Base-by-base conservation (phyloP, 2,888 invertebrate genomes). In the Cistogaster globosa region DNA sequence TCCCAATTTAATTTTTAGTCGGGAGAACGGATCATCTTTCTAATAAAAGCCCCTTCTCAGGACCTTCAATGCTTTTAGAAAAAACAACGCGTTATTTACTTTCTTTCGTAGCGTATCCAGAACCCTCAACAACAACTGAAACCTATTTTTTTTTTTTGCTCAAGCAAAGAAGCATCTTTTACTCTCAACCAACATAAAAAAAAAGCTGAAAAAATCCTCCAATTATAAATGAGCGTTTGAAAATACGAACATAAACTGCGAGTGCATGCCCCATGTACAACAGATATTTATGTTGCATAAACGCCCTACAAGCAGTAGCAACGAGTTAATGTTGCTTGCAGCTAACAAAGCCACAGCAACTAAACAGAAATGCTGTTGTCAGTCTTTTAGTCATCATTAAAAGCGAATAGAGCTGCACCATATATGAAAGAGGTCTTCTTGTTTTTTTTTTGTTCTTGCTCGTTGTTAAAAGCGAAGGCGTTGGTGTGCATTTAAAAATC, bases 251-350 rank as follows among this genome's bases (percentile, higher is more conserved):
- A 53, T 22, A 14, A 62, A 36, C 62, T 58, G 53, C 74, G 48
- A 58, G 18, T 69, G 69, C 68, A 67, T 67, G 67, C 67, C 42
- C 57, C 45, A 68, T 63, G 22, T 65, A 72, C 71, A 81, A 74
- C 82, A 51, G 74, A 85, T 82, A 85, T 85, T 85, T 82, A 85
- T 85, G 85, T 85, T 82, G 85, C 69, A 82, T 79, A 82, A 75
- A 85, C 85, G 85, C 85, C 85, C 85, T 82, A 85, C 57, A 75
- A 85, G 85, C 85, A 85, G 85, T 85, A 85, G 85, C 85, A 85
- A 85, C 85, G 78, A 85, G 82, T 85, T 75, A 79, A 74, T 55
- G 75, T 79, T 82, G 82, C 85, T 85, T 65, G 60, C 63, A 85
- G 85, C 85, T 82, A 82, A 60, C 69, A 71, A 82, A 60, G 79